A percentile compares a stretch with the other conserved stretches of the same genome.
phyloP scores from a whole-genome alignment of 2,113 vertebrate species.

The Cairina moschata region DNA sequence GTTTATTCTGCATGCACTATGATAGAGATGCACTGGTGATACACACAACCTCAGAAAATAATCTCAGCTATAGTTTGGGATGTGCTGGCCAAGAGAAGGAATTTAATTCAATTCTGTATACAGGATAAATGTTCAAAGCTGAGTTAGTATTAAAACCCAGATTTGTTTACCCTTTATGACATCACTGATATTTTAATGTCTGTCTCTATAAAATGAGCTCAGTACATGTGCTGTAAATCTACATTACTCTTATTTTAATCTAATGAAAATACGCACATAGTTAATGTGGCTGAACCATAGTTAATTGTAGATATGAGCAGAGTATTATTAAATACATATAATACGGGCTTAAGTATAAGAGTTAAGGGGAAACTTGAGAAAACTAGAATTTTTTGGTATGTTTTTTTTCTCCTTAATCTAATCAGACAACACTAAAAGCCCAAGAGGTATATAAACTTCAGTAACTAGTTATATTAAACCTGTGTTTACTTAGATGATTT shows the following conservation, averaged over 20 bases:
- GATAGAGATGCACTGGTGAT: neutral
- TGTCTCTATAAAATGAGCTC: neutral
- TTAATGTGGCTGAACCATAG: neutral
- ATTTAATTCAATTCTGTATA: neutral
- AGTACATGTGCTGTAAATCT: neutral
- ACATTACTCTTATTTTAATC: neutral
- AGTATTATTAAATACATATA: slow-evolving; percentile 40
- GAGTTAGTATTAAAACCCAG: neutral
- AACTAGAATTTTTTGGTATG: slow-evolving; percentile 57
- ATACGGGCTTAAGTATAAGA: slow-evolving; percentile 43
- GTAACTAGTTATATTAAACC: slow-evolving; percentile 64
- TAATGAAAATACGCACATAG: neutral
- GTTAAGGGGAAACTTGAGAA: slow-evolving; percentile 60
- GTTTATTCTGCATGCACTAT: neutral
- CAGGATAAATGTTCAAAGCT: neutral
- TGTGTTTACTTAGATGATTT: slow-evolving; percentile 71
- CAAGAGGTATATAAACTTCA: slow-evolving; percentile 63
- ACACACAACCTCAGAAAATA: neutral
- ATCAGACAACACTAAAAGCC: slow-evolving; percentile 68
- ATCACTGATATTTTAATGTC: neutral
- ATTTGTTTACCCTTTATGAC: neutral
- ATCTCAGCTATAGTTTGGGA: neutral
- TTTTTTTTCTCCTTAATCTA: slow-evolving; percentile 71
- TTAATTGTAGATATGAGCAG: neutral
- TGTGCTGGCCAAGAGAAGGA: neutral